Evolutionary conservation across 2,888 invertebrate genomes (phyloP).

Genomic region (Drosophila atripex): DNA sequence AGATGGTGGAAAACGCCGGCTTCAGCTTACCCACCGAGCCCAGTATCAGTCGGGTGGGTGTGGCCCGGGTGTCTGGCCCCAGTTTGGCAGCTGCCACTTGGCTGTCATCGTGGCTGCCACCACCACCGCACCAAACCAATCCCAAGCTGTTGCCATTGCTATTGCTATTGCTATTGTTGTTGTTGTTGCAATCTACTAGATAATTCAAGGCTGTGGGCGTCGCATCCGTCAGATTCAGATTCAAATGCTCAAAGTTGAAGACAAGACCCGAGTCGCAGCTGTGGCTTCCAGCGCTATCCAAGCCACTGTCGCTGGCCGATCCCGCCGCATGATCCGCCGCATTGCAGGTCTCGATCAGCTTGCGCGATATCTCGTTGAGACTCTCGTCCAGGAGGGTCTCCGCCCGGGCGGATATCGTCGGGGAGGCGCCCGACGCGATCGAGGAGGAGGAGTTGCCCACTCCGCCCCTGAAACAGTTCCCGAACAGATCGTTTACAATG

Average conservation of each 20-base stretch:
- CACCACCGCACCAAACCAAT: constrained; percentile 80
- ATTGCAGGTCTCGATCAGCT: constrained; percentile 83
- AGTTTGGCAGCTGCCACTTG: constrained; percentile 62
- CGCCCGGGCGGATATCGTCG: constrained; percentile 39
- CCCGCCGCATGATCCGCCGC: constrained; percentile 54
- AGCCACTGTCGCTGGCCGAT: constrained; percentile 79
- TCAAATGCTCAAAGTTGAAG: constrained; percentile 83
- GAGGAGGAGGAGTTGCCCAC: constrained; percentile 6
- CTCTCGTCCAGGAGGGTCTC: constrained; percentile 82
- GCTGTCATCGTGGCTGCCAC: constrained; percentile 42
- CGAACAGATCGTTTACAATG: constrained; percentile 82
- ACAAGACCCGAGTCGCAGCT: constrained; percentile 79
- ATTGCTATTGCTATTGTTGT: constrained; percentile 71
- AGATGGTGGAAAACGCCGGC: constrained; percentile 80
- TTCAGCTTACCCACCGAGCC: constrained; percentile 77
- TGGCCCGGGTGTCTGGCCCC: constrained; percentile 50
- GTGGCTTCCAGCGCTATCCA: constrained; percentile 79
- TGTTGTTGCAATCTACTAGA: constrained; percentile 76
- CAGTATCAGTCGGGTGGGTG: constrained; percentile 70
- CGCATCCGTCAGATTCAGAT: constrained; percentile 77
- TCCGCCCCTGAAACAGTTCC: constrained; percentile 58
- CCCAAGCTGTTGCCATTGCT: constrained; percentile 81
- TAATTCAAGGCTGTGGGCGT: constrained; percentile 76
- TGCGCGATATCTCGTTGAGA: constrained; percentile 84
- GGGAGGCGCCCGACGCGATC: not conserved